Conservation (phyloP, 2,797 vertebrate species). For the Myotis vivesi region DNA sequence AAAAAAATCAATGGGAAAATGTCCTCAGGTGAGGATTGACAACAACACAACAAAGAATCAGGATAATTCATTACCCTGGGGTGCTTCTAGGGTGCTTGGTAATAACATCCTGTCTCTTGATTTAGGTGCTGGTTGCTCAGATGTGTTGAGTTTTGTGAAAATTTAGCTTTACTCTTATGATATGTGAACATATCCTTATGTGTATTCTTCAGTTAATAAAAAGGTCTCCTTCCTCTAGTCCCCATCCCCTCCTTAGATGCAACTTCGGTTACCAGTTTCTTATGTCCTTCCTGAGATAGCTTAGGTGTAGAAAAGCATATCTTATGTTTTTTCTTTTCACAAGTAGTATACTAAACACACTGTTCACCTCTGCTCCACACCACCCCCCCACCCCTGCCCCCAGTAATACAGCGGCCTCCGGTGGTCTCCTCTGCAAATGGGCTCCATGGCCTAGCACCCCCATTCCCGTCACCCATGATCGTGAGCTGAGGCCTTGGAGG, state of each 20-base stretch:
- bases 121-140: not conserved
- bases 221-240: not conserved
- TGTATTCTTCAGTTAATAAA: not conserved
- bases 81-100: not conserved
- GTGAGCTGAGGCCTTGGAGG: too few relatives aligned
- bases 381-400: too few relatives aligned
- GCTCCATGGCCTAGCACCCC: too few relatives aligned
- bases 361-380: too few relatives aligned
- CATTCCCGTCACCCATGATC: too few relatives aligned
- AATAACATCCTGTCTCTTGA: not conserved
- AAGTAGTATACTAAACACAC: not conserved
- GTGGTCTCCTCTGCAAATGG: too few relatives aligned
- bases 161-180: not conserved
- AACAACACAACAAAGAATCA: not conserved
- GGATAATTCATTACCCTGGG: not conserved
- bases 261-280: not conserved
- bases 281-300: not conserved
- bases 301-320: not conserved
- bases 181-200: not conserved
- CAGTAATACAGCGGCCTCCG: too few relatives aligned
- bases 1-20: not conserved
- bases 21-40: not conserved
- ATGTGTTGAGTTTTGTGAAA: not conserved
- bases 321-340: not conserved
- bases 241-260: not conserved